Evolutionary conservation across 2,797 vertebrate species (phyloP), one percentile per base, ranked within the genome.

Genomic region (Halcyon smyrnensis): DNA sequence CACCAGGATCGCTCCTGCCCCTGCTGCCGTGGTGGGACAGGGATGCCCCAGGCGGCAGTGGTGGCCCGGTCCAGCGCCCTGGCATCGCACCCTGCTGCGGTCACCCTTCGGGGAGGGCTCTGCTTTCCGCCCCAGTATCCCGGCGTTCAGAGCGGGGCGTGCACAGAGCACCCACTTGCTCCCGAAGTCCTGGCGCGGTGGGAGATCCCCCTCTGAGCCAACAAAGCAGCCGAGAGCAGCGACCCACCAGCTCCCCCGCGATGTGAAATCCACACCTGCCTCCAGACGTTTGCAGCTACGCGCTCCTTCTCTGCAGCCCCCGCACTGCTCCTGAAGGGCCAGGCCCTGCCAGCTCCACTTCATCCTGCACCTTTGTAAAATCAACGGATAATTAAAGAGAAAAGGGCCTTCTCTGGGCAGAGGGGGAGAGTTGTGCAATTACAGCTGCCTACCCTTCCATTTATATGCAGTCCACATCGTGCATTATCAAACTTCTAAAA

Each of bases 251-350:
- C 37, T 10, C 19, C 53, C 54, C 59, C 0, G 0, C 8, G 4
- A 3, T 3, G 9, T 1, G 1, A 41, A 25, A 45, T 11, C 68
- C 48, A 7, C 1, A 4, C 15, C 25, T 18, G 53, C 41, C 78
- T 24, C 30, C 20, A 3, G 34, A 16, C 3, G 20, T 0, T 6
- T 1, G 2, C 6, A 3, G 45, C 30, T 30, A 28, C 1, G 8
- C 12, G 46, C 20, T 23, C 27, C 48, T 75, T 6, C 51, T 34
- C 4, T 1, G 3, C 71, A 73, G 30, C 37, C 75, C 48, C 37
- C 8, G 4, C 2, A 1, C 36, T 32, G 78, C 74, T 76, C 84
- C 64, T 7, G 2, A 11, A 32, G 45, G 37, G 57, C 12, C 50
- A 5, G 16, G n/a, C 64, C n/a, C 76, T 54, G 56, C 41, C 71